Base-by-base conservation (phyloP, 2,888 invertebrate genomes). In the Orthosia cruda region DNA sequence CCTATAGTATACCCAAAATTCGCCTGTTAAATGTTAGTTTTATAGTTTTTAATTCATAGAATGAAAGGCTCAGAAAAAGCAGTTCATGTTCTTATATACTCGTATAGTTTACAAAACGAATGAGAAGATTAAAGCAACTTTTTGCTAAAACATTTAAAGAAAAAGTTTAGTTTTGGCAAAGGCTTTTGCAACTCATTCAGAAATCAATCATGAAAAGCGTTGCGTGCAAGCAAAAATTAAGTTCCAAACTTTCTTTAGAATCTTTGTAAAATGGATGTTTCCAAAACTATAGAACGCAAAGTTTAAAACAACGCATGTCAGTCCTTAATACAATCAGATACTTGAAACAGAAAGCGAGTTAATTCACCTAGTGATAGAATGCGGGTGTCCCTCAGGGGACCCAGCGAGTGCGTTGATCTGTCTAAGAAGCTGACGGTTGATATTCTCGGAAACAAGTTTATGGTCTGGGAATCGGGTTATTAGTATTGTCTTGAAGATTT, bases 311-410 rank as follows among this genome's bases (percentile, higher is more conserved):
- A 49, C 23, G 61, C 49, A 47, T 49, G 58, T 52, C 65, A 61
- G 74, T 74, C 57, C 50, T 59, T 74, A 63, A 80, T 83, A 86
- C 88, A 89, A 90, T 91, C 86, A 87, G 88, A 87, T 89, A 87
- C 84, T 83, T 84, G 85, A 69, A 85, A 84, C 80, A 87, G 84
- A 87, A 89, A 88, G 81, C 85, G 81, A 84, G 87, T 85, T 90
- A 89, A 90, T 90, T 88, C 86, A 72, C 67, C 67, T 81, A 71
- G 86, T 90, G 89, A 89, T 88, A 88, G 89, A 91, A 91, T 91
- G 89, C 89, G 89, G 90, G 88, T 81, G 73, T 67, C 71, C 82
- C 84, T 59, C 71, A 65, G 71, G 83, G 75, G 84, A 71, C 66
- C 32, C 65, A 75, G 74, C 67, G 72, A 76, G 83, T 77, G 84